Evolutionary conservation across 2,113 vertebrate species (phyloP).

Genomic region (Oryzias celebensis): DNA sequence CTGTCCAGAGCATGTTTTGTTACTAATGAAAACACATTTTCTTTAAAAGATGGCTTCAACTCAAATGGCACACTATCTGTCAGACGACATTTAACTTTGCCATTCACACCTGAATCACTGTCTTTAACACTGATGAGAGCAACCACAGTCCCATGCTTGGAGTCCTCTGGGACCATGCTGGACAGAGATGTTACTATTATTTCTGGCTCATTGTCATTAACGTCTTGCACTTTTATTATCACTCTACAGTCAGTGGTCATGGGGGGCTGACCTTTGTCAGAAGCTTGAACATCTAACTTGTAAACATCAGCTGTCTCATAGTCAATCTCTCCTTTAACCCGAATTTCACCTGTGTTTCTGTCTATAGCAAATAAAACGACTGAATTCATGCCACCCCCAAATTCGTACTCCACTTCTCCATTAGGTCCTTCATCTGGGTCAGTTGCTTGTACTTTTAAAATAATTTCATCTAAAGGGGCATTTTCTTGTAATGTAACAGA

Average conservation of each 20-base stretch:
- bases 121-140: slow-evolving; percentile 70
- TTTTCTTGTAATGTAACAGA: slow-evolving; percentile 49
- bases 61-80: slow-evolving; percentile 62
- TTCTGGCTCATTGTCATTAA: slow-evolving; percentile 81
- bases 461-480: slow-evolving; percentile 4
- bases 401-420: slow-evolving; percentile 43
- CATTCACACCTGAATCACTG: slow-evolving; percentile 64
- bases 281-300: slow-evolving; percentile 64
- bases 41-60: slow-evolving; percentile 65
- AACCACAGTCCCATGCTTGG: slow-evolving; percentile 57
- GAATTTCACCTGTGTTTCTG: slow-evolving; percentile 43
- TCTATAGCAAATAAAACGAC: slow-evolving; percentile 49
- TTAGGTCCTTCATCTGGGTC: slow-evolving; percentile 64
- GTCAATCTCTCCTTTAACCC: slow-evolving; percentile 44
- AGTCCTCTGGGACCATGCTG: slow-evolving; percentile 54
- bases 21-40: slow-evolving; percentile 71
- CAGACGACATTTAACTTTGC: slow-evolving; percentile 58
- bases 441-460: slow-evolving; percentile 54
- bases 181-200: slow-evolving; percentile 73
- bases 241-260: slow-evolving; percentile 59
- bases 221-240: slow-evolving; percentile 73
- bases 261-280: slow-evolving; percentile 50
- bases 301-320: slow-evolving; percentile 49
- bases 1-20: slow-evolving; percentile 61
- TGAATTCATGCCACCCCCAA: slow-evolving; percentile 20